Base-by-base conservation (phyloP, 35 echinoderm and acorn worm species). In the Diadema setosum region DNA sequence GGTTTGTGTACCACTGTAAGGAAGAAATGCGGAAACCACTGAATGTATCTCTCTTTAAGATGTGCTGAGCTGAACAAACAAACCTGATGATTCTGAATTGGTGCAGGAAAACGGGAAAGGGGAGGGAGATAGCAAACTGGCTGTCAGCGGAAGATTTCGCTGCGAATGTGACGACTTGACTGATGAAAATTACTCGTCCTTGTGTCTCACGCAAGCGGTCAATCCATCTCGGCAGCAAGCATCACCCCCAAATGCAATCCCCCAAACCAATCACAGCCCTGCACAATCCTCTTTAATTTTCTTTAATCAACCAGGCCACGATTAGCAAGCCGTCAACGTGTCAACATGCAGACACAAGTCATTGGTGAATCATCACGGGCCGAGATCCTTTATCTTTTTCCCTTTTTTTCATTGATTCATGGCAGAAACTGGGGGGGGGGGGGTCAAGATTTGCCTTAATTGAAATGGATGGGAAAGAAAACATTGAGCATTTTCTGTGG, bases 71-170 rank as follows among this genome's bases (percentile, higher is more conserved):
- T n/a, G n/a, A n/a, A n/a, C n/a, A n/a, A n/a, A n/a, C n/a, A n/a
- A n/a, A n/a, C n/a, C n/a, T n/a, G n/a, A n/a, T n/a, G n/a, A n/a
- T n/a, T n/a, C n/a, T n/a, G n/a, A n/a, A n/a, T n/a, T n/a, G n/a
- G n/a, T n/a, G n/a, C n/a, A n/a, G n/a, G n/a, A n/a, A n/a, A n/a
- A n/a, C n/a, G 96, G 96, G 20, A 86, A 92, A 40, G 96, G 96
- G 69, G 95, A 99, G 96, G 96, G 90, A 75, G 83, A 88, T 30
- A 2, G 21, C 87, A 35, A 16, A 67, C 63, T 67, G 63, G 27
- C 63, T 67, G 63, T 67, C 63, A 67, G 37, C 63, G 27, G 37
- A 67, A 34, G 14, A 67, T 34, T n/a, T n/a, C n/a, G n/a, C 63
- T 34, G 37, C 30, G 20, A 67, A 67, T 67, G 63, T 67, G 63